Conservation (phyloP, 2,797 vertebrate genomes). For the Pantherophis alleghaniensis region DNA sequence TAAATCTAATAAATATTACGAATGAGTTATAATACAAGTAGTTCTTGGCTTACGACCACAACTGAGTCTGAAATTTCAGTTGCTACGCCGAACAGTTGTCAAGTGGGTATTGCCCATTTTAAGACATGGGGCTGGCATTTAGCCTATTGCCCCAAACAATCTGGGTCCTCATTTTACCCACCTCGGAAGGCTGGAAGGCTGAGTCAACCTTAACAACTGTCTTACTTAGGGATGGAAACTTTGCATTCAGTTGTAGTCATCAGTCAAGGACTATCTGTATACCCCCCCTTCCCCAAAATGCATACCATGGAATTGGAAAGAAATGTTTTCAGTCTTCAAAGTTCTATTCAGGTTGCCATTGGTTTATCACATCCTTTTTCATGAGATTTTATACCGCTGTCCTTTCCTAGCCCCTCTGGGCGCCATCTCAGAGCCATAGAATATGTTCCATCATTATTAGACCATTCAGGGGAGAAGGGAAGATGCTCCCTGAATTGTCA, state of each 20-base stretch:
- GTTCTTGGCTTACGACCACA: too few relatives aligned
- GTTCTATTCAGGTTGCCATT: not conserved
- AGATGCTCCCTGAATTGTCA: not conserved
- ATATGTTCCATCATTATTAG: not conserved
- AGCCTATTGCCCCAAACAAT: too few relatives aligned
- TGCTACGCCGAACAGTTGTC: too few relatives aligned
- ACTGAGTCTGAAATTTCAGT: too few relatives aligned
- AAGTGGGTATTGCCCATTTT: too few relatives aligned
- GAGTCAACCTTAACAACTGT: not conserved
- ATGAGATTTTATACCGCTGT: not conserved
- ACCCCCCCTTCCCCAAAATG: not conserved
- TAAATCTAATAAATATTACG: not conserved
- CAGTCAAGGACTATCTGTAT: not conserved
- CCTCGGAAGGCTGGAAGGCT: too few relatives aligned
- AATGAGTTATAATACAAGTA: not conserved
- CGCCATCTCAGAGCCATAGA: not conserved
- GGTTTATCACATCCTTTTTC: not conserved
- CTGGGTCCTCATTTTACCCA: too few relatives aligned
- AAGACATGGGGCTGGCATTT: too few relatives aligned
- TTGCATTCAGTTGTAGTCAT: not conserved
- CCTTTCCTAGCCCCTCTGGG: not conserved
- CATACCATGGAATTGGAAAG: not conserved
- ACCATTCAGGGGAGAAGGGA: not conserved
- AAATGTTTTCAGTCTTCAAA: not conserved
- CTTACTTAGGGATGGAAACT: not conserved